Evolutionary conservation across 2,113 vertebrate genomes (phyloP).

Genomic region (Podarcis cretensis): DNA sequence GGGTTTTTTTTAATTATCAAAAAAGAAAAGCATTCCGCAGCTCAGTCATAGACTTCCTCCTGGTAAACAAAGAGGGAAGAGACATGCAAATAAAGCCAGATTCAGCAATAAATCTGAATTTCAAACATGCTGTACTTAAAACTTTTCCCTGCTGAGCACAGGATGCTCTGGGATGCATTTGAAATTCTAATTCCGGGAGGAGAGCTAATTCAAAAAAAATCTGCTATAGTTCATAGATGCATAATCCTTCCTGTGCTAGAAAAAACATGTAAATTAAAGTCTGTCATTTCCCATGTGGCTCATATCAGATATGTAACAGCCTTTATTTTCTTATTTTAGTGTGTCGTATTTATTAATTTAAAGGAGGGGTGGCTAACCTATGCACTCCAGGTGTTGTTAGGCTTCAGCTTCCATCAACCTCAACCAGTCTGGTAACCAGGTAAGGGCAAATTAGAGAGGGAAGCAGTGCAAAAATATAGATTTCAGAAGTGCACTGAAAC

Average conservation of each 20-base stretch:
- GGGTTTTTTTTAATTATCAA: background rate
- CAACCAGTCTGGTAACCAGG: too few relatives aligned
- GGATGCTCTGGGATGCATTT: background rate
- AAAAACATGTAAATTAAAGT: background rate
- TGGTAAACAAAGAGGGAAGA: background rate
- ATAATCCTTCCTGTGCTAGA: background rate
- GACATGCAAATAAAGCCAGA: background rate
- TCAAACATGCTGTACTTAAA: slow-evolving; percentile 12
- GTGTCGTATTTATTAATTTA: background rate
- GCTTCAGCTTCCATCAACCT: too few relatives aligned
- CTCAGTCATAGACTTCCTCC: background rate
- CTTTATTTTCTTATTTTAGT: background rate
- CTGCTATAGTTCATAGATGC: background rate
- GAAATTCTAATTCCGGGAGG: background rate
- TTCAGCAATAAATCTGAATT: background rate
- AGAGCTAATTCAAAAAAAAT: background rate
- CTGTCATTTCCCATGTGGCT: background rate
- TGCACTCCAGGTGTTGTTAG: too few relatives aligned
- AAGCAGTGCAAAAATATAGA: too few relatives aligned
- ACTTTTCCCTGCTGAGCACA: background rate
- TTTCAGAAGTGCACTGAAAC: too few relatives aligned
- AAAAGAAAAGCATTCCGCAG: background rate
- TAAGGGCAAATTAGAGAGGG: too few relatives aligned
- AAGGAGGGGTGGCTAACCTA: too few relatives aligned
- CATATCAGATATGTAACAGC: background rate